phyloP scores from a whole-genome alignment of 1,140 invertebrate genomes.

The Helicoverpa zea region DNA sequence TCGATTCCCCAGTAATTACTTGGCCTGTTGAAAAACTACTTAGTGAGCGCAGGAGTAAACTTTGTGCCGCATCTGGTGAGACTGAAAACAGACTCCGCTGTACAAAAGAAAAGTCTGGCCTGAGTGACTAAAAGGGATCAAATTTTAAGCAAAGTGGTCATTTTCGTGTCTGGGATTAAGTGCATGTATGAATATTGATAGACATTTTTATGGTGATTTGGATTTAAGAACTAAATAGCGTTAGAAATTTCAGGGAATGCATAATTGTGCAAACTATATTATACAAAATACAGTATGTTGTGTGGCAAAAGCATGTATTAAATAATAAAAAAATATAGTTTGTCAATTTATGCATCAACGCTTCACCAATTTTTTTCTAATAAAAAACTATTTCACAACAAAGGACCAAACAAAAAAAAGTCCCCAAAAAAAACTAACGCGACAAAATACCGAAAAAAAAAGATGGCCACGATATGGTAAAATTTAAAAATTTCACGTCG shows the following conservation, averaged over 20 bases:
- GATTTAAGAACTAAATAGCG: no score
- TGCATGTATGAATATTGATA: no score
- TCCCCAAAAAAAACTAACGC: slow-evolving; percentile 2
- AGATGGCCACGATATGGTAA: neutral
- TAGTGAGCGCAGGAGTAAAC: slow-evolving; percentile 8
- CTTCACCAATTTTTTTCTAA: neutral
- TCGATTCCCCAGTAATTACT: slow-evolving; percentile 21
- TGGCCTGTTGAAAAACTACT: slow-evolving; percentile 17
- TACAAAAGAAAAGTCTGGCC: slow-evolving; percentile 12
- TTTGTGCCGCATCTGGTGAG: slow-evolving; percentile 23
- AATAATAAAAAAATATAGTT: no score
- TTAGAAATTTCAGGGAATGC: no score
- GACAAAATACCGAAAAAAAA: slow-evolving; percentile 29
- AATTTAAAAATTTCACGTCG: slow-evolving; percentile 42
- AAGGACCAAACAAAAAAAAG: neutral
- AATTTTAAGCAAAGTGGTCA: slow-evolving; percentile 32
- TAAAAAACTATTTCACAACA: neutral
- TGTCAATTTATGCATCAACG: no score
- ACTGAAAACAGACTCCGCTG: slow-evolving; percentile 24
- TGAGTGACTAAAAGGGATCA: slow-evolving; percentile 23
- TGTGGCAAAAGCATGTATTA: no score
- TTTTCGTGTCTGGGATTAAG: slow-evolving; percentile 14
- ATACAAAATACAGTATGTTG: no score
- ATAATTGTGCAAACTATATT: no score
- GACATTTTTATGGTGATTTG: no score